Conservation (phyloP, 2,797 vertebrate species). For the Parambassis ranga region DNA sequence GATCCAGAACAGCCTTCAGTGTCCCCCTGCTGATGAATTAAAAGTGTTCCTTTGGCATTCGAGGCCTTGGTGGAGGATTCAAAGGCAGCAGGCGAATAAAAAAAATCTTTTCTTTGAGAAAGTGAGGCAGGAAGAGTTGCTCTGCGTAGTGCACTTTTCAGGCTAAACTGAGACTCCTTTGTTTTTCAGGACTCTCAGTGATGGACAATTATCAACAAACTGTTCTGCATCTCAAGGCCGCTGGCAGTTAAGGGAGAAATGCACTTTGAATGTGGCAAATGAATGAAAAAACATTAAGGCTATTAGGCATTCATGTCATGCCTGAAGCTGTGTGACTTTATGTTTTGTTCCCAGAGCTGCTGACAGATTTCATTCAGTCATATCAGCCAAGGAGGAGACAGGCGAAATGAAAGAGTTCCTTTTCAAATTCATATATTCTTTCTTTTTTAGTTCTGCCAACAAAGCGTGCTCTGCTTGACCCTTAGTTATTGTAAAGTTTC, state of each 20-base stretch:
- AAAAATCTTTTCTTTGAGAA: slow-evolving; percentile 32
- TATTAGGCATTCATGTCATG: slow-evolving; percentile 26
- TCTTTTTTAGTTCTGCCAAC: slow-evolving; percentile 26
- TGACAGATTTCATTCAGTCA: slow-evolving; percentile 35
- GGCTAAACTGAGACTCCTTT: neutral
- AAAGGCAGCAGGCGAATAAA: slow-evolving; percentile 54
- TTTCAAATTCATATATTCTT: slow-evolving; percentile 30
- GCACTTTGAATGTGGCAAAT: slow-evolving; percentile 10
- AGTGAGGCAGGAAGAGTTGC: slow-evolving; percentile 17
- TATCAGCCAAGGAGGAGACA: slow-evolving; percentile 31
- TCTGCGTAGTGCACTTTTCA: slow-evolving; percentile 18
- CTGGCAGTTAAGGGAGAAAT: neutral
- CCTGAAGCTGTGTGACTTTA: neutral
- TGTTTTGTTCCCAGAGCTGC: slow-evolving; percentile 24
- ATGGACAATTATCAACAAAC: slow-evolving; percentile 32
- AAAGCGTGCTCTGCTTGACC: slow-evolving; percentile 40
- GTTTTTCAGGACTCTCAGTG: neutral
- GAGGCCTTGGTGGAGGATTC: slow-evolving; percentile 46
- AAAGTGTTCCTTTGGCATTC: slow-evolving; percentile 69
- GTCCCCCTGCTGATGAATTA: slow-evolving; percentile 66
- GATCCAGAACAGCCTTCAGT: slow-evolving; percentile 73
- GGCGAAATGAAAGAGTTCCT: slow-evolving; percentile 29
- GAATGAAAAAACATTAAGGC: neutral
- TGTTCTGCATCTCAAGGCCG: slow-evolving; percentile 36
- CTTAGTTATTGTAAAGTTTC: slow-evolving; percentile 50